phyloP scores from a whole-genome alignment of 1,140 invertebrate genomes.

The Luehdorfia chinensis region DNA sequence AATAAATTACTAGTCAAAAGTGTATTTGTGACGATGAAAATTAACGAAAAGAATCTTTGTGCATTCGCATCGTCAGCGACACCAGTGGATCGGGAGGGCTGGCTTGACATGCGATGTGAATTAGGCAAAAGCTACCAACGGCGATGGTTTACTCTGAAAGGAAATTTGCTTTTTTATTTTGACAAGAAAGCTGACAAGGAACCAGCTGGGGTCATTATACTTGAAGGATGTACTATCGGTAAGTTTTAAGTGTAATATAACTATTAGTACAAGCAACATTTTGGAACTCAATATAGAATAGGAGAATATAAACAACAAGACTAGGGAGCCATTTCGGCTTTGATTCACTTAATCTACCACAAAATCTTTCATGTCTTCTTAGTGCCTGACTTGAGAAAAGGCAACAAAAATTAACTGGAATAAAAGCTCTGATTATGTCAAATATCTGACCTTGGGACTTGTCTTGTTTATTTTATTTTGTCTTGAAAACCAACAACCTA shows the following conservation, averaged over 20 bases:
- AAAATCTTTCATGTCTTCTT: too few relatives aligned
- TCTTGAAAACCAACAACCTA: too few relatives aligned
- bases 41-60: slow-evolving; percentile 92
- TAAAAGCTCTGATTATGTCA: too few relatives aligned
- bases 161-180: slow-evolving; percentile 97
- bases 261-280: neutral
- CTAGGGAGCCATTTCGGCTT: too few relatives aligned
- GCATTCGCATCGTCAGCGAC: slow-evolving; percentile 91
- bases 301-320: too few relatives aligned
- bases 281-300: neutral
- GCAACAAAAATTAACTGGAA: too few relatives aligned
- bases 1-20: too few relatives aligned
- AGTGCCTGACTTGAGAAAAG: too few relatives aligned
- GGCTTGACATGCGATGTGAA: slow-evolving; percentile 93
- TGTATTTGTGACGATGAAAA: too few relatives aligned
- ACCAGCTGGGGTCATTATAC: slow-evolving; percentile 92
- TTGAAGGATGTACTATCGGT: slow-evolving; percentile 96
- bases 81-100: slow-evolving; percentile 92
- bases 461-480: too few relatives aligned
- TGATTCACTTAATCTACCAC: too few relatives aligned
- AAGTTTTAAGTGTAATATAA: slow-evolving; percentile 32
- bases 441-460: too few relatives aligned
- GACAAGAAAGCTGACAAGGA: slow-evolving; percentile 95
- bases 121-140: slow-evolving; percentile 94
- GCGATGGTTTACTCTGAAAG: slow-evolving; percentile 96